Conservation (phyloP, 2,888 invertebrate species). For the Rhogogaster chlorosoma region DNA sequence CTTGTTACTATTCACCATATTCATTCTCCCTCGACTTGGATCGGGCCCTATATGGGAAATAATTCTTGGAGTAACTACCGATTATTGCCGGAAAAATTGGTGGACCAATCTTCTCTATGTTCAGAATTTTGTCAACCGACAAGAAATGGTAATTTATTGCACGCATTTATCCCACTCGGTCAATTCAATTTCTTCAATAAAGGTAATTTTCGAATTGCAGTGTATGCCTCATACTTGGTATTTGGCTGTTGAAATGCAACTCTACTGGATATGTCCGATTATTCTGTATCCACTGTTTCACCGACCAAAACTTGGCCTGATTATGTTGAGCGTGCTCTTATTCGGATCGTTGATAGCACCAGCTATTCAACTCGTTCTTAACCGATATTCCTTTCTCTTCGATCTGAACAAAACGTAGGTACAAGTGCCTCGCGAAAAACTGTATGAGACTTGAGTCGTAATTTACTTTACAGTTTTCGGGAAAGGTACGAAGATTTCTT, state of each 20-base stretch:
- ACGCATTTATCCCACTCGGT: slow-evolving; percentile 48
- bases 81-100: slow-evolving; percentile 77
- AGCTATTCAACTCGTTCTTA: slow-evolving; percentile 72
- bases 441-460: neutral
- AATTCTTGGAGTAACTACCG: slow-evolving; percentile 57
- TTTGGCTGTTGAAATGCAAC: slow-evolving; percentile 81
- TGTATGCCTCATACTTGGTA: slow-evolving; percentile 82
- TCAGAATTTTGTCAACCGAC: slow-evolving; percentile 78
- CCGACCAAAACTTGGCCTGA: slow-evolving; percentile 73
- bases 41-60: slow-evolving; percentile 78
- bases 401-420: slow-evolving; percentile 19
- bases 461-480: neutral
- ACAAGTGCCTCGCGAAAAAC: neutral
- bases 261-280: slow-evolving; percentile 80
- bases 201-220: slow-evolving; percentile 58
- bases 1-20: slow-evolving; percentile 78
- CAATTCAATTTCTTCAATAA: neutral
- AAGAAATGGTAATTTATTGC: slow-evolving; percentile 67
- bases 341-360: slow-evolving; percentile 69
- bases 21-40: slow-evolving; percentile 78
- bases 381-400: slow-evolving; percentile 73
- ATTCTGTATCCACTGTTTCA: slow-evolving; percentile 79
- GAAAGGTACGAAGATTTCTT: neutral
- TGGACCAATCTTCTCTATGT: slow-evolving; percentile 79
- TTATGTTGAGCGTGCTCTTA: slow-evolving; percentile 65